A percentile compares a stretch with the other conserved stretches of the same genome.
Conservation (phyloP, 2,797 vertebrate species). For the Gobionotothen gibberifrons region DNA sequence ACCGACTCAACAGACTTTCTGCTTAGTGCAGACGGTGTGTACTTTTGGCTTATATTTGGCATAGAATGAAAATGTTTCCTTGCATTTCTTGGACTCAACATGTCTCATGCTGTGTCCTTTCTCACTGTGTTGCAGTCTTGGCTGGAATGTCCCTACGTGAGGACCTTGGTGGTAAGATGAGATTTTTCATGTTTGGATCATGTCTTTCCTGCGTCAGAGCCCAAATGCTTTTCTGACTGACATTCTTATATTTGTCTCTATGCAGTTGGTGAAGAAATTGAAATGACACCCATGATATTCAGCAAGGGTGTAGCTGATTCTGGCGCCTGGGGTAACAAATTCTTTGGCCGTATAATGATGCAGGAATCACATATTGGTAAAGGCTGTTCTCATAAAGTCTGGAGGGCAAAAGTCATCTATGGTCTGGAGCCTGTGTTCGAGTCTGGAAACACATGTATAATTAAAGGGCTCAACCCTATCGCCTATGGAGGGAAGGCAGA, state of each 20-base stretch:
- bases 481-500: constrained; percentile 91
- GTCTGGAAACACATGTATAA: constrained; percentile 90
- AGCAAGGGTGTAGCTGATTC: constrained; percentile 92
- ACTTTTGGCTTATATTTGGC: constrained; percentile 1
- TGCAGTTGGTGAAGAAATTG: constrained; percentile 95
- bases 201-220: neutral
- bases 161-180: constrained; percentile 89
- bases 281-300: constrained; percentile 95
- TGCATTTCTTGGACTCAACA: neutral
- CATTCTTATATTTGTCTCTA: neutral
- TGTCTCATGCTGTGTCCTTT: constrained; percentile 18
- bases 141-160: constrained; percentile 88
- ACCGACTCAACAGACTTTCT: constrained; percentile 89
- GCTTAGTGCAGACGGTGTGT: constrained; percentile 89
- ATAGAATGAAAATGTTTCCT: neutral
- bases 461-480: constrained; percentile 90
- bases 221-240: neutral
- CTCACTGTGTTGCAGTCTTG: constrained; percentile 81
- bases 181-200: neutral
- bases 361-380: constrained; percentile 84
- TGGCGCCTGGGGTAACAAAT: constrained; percentile 91
- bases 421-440: constrained; percentile 95
- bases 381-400: constrained; percentile 87
- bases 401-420: constrained; percentile 92
- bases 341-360: constrained; percentile 92